Base-by-base conservation (phyloP, 2,113 vertebrate genomes). In the Sakesphorus luctuosus region DNA sequence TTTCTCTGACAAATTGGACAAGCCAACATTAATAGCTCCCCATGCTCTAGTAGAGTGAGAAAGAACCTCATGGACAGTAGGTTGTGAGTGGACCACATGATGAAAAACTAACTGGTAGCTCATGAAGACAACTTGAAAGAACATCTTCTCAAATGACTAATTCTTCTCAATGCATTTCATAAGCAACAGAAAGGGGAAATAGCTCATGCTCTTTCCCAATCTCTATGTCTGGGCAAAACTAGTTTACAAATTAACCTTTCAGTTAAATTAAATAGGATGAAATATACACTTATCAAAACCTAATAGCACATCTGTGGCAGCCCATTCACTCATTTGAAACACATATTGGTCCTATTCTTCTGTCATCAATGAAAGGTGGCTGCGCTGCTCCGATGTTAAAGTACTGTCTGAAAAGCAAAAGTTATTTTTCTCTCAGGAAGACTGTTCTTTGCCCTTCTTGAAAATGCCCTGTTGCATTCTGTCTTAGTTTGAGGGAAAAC, bases 31-130 rank as follows among this genome's bases (percentile, higher is more conserved):
- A 72, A 35, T 28, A n/a, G 3, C 9, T 86, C 21, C 8, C 4
- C 1, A 0, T 26, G 3, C 3, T 55, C 25, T 33, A n/a, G 7
- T 11, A 46, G 7, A 52, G 35, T 25, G 26, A 56, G 59, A 35
- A 79, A 52, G 7, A 5, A 18, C 59, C 38, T 85, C 16, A 79
- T 13, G 11, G 53, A 11, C 18, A 61, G 17, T 26, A 43, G 7
- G 4, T 20, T 44, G 9, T 36, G 10, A 55, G 8, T 6, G 10
- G 14, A 50, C 5, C n/a, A 16, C 23, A 49, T 20, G n/a, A 61
- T 31, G 26, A 62, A 87, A 75, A 87, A 66, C 4, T 4, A 18
- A 11, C 4, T 31, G 44, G 8, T 35, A n/a, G 17, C 31, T 85
- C 16, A 53, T 40, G 15, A 84, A 61, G 21, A 31, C 20, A 58